Evolutionary conservation across 2,797 vertebrate genomes (phyloP), one percentile per base, ranked within the genome.

Genomic region (Hipposideros larvatus): DNA sequence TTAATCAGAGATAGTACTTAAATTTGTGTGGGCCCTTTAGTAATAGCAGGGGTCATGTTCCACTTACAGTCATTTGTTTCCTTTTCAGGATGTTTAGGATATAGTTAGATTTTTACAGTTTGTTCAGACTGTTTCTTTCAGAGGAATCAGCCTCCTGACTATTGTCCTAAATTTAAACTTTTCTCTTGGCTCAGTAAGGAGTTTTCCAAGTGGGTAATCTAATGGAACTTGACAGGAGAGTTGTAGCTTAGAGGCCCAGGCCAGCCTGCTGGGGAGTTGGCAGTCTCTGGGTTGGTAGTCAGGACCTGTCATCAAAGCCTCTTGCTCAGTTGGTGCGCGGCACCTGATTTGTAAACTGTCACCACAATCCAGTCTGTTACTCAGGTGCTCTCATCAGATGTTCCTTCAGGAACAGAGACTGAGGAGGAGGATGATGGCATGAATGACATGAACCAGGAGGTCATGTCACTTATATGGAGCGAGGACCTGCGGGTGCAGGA

Each of bases 381-480:
- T 73, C 98, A 99, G 4, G 99, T 99, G 79, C 98, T 99, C 71
- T 99, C 99, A 11, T 98, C 99, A 21, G 99, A 99, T 59, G 98
- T 99, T 89, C 99, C 99, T 13, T 98, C 99, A 6, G 98, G 99
- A 55, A 98, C 98, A 0, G 99, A 99, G 90, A 98, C 99, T 0
- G 99, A 99, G 79, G 99, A 99, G 96, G 99, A 99, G 53, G 99
- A 99, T 97, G 99, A 99, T 19, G 99, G 99, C n/a, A 99, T 99
- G 99, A 99, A 99, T 0, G 99, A 99, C 97, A 99, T 99, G 97
- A 99, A 99, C 9, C 99, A 99, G 73, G 99, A 99, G 96, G 99
- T 99, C 91, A 99, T 99, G 90, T 99, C 99, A 0, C 98, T 99
- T 31, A 99, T 99, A 95, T 99, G 99, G 99, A 99, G 99, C 4